These are phyloP conservation scores for Leptobrachium leishanense DNA, from an alignment of 2,113 vertebrate genomes.

Conservation along the genomic window DNA sequence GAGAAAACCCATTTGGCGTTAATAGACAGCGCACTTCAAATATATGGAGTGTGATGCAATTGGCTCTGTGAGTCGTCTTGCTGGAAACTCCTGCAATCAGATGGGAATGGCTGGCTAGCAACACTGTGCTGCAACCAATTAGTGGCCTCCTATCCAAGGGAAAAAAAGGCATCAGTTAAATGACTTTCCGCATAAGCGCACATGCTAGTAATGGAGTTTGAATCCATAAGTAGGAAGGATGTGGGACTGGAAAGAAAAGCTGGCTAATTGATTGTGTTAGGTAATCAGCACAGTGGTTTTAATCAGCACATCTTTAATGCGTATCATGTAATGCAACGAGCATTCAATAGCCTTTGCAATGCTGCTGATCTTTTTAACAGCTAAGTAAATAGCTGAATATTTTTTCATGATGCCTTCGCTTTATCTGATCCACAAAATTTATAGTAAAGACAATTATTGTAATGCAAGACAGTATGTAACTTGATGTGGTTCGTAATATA, in stretches of 20 bases:
- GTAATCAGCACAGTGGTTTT: background rate
- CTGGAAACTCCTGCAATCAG: constrained; percentile 19
- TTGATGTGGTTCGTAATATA: no score
- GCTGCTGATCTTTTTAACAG: background rate
- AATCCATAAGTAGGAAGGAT: constrained; percentile 29
- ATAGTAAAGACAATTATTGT: no score
- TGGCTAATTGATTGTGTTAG: background rate
- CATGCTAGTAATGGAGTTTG: constrained; percentile 30
- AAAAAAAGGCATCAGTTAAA: constrained; percentile 19
- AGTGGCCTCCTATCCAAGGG: background rate
- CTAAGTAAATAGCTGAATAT: no score
- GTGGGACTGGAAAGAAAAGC: background rate
- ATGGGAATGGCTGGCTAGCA: constrained; percentile 45
- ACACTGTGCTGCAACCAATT: constrained; percentile 34
- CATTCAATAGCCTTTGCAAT: background rate
- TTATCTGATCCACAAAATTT: no score
- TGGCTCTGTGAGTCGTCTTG: constrained; percentile 24
- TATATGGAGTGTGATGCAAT: constrained; percentile 9
- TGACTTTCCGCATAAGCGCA: constrained; percentile 31
- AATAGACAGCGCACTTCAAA: constrained; percentile 22
- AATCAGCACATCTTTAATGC: background rate
- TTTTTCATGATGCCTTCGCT: no score
- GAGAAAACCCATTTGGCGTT: constrained; percentile 35
- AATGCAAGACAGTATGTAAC: no score
- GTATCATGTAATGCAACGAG: background rate